Evolutionary conservation across 2,797 vertebrate species (phyloP).

Genomic region (Crypturellus tataupa): DNA sequence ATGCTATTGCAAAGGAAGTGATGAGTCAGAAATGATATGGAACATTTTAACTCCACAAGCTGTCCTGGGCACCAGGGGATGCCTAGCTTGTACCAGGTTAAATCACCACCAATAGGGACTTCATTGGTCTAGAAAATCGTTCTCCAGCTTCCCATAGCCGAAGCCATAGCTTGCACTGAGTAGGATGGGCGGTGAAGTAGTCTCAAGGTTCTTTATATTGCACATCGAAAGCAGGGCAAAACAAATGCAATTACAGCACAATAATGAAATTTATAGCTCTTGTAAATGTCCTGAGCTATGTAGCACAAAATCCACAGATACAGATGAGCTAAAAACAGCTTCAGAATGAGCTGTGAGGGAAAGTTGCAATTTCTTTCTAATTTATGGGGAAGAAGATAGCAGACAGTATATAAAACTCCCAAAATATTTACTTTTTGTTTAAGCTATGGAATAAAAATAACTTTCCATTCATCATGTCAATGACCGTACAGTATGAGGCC

Average conservation of each 20-base stretch:
- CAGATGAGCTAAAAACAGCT: constrained; percentile 12
- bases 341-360: background rate
- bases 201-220: constrained; percentile 43
- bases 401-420: background rate
- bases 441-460: constrained; percentile 10
- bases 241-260: constrained; percentile 45
- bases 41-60: background rate
- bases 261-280: constrained; percentile 53
- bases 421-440: constrained; percentile 32
- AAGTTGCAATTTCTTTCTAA: constrained; percentile 27
- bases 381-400: background rate
- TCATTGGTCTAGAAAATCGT: background rate
- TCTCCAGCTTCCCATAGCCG: background rate
- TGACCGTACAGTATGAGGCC: background rate
- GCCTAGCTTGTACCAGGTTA: background rate
- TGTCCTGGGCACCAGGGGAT: background rate
- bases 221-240: constrained; percentile 70
- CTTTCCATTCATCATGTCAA: constrained; percentile 14
- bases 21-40: background rate
- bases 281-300: background rate
- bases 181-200: background rate
- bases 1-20: background rate
- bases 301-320: constrained; percentile 39
- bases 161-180: background rate
- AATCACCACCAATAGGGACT: background rate